Base-by-base conservation (phyloP, 2,888 invertebrate species). In the Gortyna flavago region DNA sequence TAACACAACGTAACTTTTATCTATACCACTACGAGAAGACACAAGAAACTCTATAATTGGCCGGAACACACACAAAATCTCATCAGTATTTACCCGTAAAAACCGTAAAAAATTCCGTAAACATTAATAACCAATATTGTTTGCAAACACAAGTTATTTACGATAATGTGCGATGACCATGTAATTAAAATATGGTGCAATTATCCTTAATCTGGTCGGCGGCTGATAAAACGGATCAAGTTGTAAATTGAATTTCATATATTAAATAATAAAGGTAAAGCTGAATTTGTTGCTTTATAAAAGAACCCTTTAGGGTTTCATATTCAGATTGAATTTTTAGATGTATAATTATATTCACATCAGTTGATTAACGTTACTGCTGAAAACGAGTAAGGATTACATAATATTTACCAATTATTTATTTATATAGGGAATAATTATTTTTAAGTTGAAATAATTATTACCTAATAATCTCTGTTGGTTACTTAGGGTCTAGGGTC, bases 101-200 rank as follows among this genome's bases (percentile, higher is more conserved):
- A 85, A 72, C 80, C 79, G 73, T 85, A 85, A 85, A 85, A 79
- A 85, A 85, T 59, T 59, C 73, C 51, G 79, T 83, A 75, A 83
- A 86, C 79, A 86, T 79, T 86, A 86, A 83, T 86, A 76, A 79
- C 65, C 59, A 65, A 86, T 78, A 79, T 76, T 84, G 86, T 86
- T 84, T 79, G 67, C 75, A 79, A 73, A 80, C 65, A 75, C 76
- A 79, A 79, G 77, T 84, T 75, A 86, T 85, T 87, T 84, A 86
- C 85, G 85, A 76, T 86, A 84, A 84, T 79, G 73, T 79, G 62
- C 77, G 57, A 81, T 81, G 88, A 77, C 79, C 81, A 72, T 80
- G 75, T 84, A 87, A 87, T 87, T 87, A 85, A 87, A 84, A 87
- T 84, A 86, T 85, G 72, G 74, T 62, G 79, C 76, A 67, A 77